phyloP scores from a whole-genome alignment of 2,888 invertebrate species.

The Sycophila texana region DNA sequence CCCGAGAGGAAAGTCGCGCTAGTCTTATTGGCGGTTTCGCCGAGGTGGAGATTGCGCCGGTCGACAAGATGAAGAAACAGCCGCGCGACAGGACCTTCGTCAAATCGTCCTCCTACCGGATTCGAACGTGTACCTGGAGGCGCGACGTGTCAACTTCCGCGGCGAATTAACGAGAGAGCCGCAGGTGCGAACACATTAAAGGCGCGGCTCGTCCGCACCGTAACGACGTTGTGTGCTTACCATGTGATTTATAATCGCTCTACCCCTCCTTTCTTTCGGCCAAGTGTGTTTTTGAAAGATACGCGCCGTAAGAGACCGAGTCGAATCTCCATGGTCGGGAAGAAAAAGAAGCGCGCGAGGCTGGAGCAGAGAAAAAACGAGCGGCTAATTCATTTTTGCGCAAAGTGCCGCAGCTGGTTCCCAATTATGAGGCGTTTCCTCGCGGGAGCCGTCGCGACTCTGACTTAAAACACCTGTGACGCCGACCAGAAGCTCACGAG shows the following conservation, averaged over 20 bases:
- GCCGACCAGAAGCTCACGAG: constrained; percentile 7
- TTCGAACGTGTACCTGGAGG: constrained; percentile 32
- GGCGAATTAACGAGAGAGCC: constrained; percentile 51
- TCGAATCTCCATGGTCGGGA: constrained; percentile 15
- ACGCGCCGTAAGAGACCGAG: constrained; percentile 50
- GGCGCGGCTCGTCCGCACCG: background rate
- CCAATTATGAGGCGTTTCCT: constrained; percentile 30
- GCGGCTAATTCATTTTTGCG: constrained; percentile 61
- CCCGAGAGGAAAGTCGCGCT: background rate
- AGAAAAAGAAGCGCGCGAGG: constrained; percentile 17
- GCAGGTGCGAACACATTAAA: constrained; percentile 49
- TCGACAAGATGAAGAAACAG: constrained; percentile 37
- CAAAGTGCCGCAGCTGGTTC: constrained; percentile 55
- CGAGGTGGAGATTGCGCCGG: background rate
- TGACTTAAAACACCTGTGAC: constrained; percentile 22
- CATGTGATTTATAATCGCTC: constrained; percentile 39
- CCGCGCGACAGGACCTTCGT: constrained; percentile 47
- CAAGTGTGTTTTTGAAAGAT: constrained; percentile 72
- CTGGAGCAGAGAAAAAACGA: constrained; percentile 36
- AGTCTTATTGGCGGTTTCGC: constrained; percentile 27
- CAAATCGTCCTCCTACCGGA: constrained; percentile 50
- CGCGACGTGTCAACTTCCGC: constrained; percentile 50
- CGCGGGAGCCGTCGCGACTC: constrained; percentile 8
- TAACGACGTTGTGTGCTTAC: constrained; percentile 36
- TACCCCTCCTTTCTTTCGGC: constrained; percentile 60